Evolutionary conservation across 2,888 invertebrate species (phyloP), one percentile per base, ranked within the genome.

Genomic region (Flexamia atlantica): DNA sequence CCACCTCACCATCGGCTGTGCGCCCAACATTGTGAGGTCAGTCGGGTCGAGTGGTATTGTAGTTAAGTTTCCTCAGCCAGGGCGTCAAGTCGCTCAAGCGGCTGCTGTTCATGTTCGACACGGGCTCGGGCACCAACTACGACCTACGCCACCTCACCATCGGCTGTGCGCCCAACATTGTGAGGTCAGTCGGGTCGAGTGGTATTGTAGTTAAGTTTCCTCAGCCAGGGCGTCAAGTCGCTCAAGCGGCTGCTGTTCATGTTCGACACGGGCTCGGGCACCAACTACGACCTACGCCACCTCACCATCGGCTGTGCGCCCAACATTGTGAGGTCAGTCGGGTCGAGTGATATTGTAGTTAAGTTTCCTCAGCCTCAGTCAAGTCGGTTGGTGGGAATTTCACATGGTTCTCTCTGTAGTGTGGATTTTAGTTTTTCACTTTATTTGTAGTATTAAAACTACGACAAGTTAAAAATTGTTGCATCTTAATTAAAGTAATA

Each of bases 131-230:
- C 85, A 88, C 87, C 9, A 95, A 97, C 86, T 99, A 99, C 90
- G 99, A 99, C 91, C 92, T 99, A 81, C 92, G 99, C 17, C 99
- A 99, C 90, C 94, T 98, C 89, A 97, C 97, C 0, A 91, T 98
- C 46, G 96, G 96, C 25, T 95, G 96, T 23, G 95, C 97, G 32
- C 98, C 98, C 0, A 99, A 99, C 90, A 92, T 99, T 85, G 99
- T 99, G 0, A 68, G 74, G 74, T 74, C 42, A n/a, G n/a, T n/a
- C n/a, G n/a, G n/a, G n/a, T n/a, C n/a, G n/a, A n/a, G n/a, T n/a
- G n/a, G n/a, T n/a, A n/a, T n/a, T n/a, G n/a, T n/a, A n/a, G n/a
- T n/a, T n/a, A n/a, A n/a, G n/a, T n/a, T n/a, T 83, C 46, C 79
- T 79, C 32, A 32, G 79, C 10, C 95, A 96, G 89, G 98, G 98